Evolutionary conservation across 2,113 vertebrate species (phyloP).

Genomic region (Azemiops feae): DNA sequence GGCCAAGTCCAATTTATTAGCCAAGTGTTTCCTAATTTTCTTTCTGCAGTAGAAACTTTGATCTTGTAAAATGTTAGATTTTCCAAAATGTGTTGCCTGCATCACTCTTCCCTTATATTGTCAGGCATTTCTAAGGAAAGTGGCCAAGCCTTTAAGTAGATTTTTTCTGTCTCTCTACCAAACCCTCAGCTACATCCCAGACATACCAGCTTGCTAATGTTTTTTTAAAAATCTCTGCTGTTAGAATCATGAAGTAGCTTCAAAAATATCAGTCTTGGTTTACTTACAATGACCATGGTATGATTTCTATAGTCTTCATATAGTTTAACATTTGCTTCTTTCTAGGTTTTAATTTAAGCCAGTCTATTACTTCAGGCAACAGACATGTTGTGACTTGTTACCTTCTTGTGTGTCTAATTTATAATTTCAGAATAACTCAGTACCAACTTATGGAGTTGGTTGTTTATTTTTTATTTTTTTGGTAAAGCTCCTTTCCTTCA

Average conservation of each 20-base stretch:
- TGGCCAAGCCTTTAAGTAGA: slow-evolving; percentile 32
- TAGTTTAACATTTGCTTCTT: slow-evolving; percentile 53
- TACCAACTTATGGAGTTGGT: background rate
- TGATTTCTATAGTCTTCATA: slow-evolving; percentile 52
- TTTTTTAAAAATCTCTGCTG: background rate
- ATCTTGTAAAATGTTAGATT: slow-evolving; percentile 51
- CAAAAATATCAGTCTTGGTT: background rate
- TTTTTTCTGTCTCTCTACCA: slow-evolving; percentile 29
- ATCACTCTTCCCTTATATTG: slow-evolving; percentile 44
- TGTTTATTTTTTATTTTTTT: background rate
- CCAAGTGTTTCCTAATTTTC: slow-evolving; percentile 48
- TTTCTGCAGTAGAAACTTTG: slow-evolving; percentile 50
- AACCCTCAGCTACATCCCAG: slow-evolving; percentile 30
- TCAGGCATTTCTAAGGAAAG: slow-evolving; percentile 34
- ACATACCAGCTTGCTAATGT: background rate
- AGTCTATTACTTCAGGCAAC: slow-evolving; percentile 46
- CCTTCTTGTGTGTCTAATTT: slow-evolving; percentile 29
- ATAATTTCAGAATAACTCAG: background rate
- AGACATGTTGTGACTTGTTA: slow-evolving; percentile 41
- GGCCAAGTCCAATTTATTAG: slow-evolving; percentile 54
- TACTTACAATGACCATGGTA: background rate
- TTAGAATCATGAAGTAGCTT: background rate
- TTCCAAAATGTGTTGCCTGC: slow-evolving; percentile 15
- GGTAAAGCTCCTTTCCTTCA: background rate
- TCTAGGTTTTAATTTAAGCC: background rate